Percentiles rank a stretch among this genome's conserved stretches.
Conservation (phyloP, 2,888 invertebrate species). For the Phragmatobia fuliginosa region DNA sequence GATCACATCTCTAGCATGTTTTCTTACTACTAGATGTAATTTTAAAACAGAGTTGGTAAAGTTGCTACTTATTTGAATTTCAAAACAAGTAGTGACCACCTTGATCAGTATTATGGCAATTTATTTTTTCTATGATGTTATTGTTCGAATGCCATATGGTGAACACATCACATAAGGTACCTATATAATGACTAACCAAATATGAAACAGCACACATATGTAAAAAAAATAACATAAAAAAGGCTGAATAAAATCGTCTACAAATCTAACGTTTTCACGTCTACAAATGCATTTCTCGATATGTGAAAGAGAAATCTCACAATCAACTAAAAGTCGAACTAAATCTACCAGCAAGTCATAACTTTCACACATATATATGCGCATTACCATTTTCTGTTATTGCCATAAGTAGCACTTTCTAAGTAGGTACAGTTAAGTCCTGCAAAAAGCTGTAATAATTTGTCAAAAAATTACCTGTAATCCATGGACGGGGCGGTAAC, state of each 20-base stretch:
- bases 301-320: neutral
- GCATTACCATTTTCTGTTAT: neutral
- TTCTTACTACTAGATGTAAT: neutral
- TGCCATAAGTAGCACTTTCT: neutral
- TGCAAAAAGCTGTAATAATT: neutral
- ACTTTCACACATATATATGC: neutral
- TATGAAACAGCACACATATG: too few species aligned
- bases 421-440: neutral
- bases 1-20: neutral
- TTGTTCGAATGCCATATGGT: neutral
- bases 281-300: neutral
- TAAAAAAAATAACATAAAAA: neutral
- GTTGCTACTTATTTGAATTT: neutral
- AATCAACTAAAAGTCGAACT: neutral
- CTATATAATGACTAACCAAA: neutral
- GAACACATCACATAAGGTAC: neutral
- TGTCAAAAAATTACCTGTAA: constrained; percentile 70
- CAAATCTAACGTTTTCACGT: neutral
- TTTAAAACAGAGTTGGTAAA: neutral
- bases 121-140: neutral
- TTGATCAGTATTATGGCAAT: neutral
- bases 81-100: neutral
- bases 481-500: constrained; percentile 82
- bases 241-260: neutral
- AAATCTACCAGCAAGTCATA: neutral